Evolutionary conservation across 2,888 invertebrate genomes (phyloP).

Genomic region (Pomacea canaliculata): DNA sequence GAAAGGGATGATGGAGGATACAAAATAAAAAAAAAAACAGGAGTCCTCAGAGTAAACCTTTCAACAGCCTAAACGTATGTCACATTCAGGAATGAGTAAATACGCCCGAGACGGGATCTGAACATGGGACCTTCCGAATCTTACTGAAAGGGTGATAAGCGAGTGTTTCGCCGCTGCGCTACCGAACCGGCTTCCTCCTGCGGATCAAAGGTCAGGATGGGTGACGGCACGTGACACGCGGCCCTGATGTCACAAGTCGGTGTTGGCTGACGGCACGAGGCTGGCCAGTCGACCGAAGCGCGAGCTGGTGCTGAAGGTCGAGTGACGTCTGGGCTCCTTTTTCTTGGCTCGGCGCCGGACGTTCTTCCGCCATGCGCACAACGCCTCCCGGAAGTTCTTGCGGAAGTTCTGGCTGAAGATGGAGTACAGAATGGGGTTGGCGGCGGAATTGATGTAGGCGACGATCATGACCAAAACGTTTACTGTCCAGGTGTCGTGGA

Average conservation of each 20-base stretch:
- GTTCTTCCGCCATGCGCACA: constrained; percentile 46
- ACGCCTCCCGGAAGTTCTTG: constrained; percentile 50
- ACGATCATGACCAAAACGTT: constrained; percentile 67
- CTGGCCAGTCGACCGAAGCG: constrained; percentile 51
- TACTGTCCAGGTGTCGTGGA: constrained; percentile 65
- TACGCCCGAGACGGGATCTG: no score
- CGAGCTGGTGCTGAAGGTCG: constrained; percentile 43
- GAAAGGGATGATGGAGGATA: no score
- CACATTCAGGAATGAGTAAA: no score
- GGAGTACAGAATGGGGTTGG: constrained; percentile 69
- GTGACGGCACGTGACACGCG: not conserved
- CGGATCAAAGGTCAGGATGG: no score
- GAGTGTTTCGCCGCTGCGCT: no score
- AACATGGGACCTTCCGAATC: no score
- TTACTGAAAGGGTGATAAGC: no score
- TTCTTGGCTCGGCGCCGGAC: constrained; percentile 24
- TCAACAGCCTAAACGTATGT: no score
- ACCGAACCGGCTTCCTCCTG: no score
- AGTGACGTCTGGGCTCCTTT: constrained; percentile 31
- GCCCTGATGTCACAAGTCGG: constrained; percentile 32
- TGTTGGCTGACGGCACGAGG: constrained; percentile 37
- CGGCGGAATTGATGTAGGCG: constrained; percentile 68
- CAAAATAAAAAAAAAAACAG: no score
- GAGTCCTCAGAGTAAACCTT: no score
- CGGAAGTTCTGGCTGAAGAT: constrained; percentile 69